Base-by-base conservation (phyloP, 2,113 vertebrate genomes). In the Quiscalus mexicanus region DNA sequence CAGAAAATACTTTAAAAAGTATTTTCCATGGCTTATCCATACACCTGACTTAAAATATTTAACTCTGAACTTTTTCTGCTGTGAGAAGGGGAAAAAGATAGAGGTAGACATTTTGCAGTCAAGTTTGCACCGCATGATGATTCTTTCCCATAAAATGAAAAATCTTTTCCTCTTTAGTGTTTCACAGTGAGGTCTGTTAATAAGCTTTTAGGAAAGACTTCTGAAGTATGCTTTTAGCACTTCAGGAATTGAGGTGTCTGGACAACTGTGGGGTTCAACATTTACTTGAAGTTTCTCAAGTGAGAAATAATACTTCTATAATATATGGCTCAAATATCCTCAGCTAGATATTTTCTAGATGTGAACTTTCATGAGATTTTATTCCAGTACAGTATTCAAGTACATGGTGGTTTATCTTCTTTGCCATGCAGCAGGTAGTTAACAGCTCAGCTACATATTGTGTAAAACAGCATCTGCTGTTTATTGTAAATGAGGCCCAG, bases 71-170 rank as follows among this genome's bases (percentile, higher is more conserved):
- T 27, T 37, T 60, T 76, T 77, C 31, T 74, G 17, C 42, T 70
- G 16, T 58, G 56, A 49, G 47, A 89, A 81, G 31, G 16, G 42
- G 15, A 68, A 71, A 83, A 69, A 45, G 28, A 25, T 70, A n/a
- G 11, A 39, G 35, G 14, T 27, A 23, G 45, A 45, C 4, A 0
- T 67, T 81, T 87, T 71, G 9, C 23, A 47, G 53, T 76, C 8
- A 80, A 80, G 44, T 28, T 69, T 18, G 44, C 27, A 17, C 10
- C 64, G 23, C 31, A 14, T 58, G 17, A 15, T 0, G 0, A 3
- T 63, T 84, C n/a, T 81, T 85, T 63, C 24, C 58, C 7, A 8
- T 28, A 22, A 85, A 85, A 25, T 63, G 37, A 50, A 77, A 80
- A 76, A 18, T 76, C 15, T 37, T 52, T 25, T 73, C 9, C 16